Evolutionary conservation across 1,140 invertebrate genomes (phyloP).

Genomic region (Trypoxylus dichotomus): DNA sequence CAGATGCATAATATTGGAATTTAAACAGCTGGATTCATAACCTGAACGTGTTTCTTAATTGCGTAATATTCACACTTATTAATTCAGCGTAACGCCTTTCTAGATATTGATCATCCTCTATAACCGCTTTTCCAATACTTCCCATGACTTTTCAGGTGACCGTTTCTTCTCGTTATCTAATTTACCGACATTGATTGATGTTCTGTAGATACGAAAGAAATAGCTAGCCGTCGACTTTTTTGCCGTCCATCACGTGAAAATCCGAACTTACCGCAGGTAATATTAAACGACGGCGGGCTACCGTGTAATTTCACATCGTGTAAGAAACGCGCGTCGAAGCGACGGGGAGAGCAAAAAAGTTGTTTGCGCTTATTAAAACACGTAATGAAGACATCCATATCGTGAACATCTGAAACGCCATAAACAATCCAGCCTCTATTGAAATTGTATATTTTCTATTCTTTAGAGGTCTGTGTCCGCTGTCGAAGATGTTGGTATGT

Average conservation of each 20-base stretch:
- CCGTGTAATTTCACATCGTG: neutral
- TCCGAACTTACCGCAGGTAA: neutral
- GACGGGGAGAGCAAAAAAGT: neutral
- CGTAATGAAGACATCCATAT: constrained; percentile 14
- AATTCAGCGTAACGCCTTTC: too few species aligned
- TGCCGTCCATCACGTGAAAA: neutral
- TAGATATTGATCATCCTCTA: too few species aligned
- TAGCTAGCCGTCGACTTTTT: neutral
- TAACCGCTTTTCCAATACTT: neutral
- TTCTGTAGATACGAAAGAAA: neutral
- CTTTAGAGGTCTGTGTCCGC: neutral
- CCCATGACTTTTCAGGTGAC: neutral
- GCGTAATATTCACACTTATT: too few species aligned
- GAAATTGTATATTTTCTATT: neutral
- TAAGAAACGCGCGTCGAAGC: neutral
- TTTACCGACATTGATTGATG: constrained; percentile 13
- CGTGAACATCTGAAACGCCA: neutral
- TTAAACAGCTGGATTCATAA: too few species aligned
- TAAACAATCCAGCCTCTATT: neutral
- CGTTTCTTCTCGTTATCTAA: neutral
- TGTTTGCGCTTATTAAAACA: constrained; percentile 11
- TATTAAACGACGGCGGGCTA: neutral
- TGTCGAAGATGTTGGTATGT: neutral
- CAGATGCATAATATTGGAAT: too few species aligned
- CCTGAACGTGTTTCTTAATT: too few species aligned